A percentile compares a stretch with the other conserved stretches of the same genome.
Evolutionary conservation across 2,888 invertebrate genomes (phyloP).

Genomic region (Dryococelus australis): DNA sequence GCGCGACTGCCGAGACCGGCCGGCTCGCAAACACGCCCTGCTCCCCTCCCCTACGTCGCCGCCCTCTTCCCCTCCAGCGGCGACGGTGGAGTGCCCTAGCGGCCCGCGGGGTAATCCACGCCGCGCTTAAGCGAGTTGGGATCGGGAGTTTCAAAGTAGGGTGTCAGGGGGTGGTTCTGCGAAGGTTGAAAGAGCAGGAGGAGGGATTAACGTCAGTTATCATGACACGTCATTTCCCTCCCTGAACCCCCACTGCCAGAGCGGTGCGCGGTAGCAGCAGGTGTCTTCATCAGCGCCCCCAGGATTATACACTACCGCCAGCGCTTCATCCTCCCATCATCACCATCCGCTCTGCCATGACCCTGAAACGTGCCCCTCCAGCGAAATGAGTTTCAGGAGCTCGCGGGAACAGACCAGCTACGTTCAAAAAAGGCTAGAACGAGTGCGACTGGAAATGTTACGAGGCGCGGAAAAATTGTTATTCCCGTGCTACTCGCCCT

Average conservation of each 20-base stretch:
- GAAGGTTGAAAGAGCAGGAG: not conserved
- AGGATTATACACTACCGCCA: not conserved
- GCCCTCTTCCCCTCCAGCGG: not conserved
- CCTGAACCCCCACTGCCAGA: not conserved
- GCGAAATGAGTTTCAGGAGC: not conserved
- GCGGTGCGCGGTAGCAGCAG: not conserved
- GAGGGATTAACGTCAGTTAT: slow-evolving; percentile 5
- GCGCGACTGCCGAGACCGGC: not conserved
- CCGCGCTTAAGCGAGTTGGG: not conserved
- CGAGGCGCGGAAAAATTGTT: too few relatives aligned
- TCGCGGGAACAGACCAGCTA: not conserved
- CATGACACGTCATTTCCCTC: slow-evolving; percentile 8
- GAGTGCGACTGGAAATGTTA: too few relatives aligned
- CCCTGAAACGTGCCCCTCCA: not conserved
- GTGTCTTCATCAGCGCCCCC: slow-evolving; percentile 1
- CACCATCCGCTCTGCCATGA: not conserved
- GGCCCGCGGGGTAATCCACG: not conserved
- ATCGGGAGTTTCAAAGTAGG: not conserved
- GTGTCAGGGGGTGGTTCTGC: not conserved
- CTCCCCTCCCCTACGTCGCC: not conserved
- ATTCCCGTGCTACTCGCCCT: too few relatives aligned
- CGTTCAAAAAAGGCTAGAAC: too few relatives aligned
- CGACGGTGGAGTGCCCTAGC: not conserved
- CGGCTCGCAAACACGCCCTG: not conserved
- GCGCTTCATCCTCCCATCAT: not conserved